Percentiles rank a stretch among this genome's conserved stretches.
phyloP scores from a whole-genome alignment of 23 tunicate species.

The Ascidia mentula region DNA sequence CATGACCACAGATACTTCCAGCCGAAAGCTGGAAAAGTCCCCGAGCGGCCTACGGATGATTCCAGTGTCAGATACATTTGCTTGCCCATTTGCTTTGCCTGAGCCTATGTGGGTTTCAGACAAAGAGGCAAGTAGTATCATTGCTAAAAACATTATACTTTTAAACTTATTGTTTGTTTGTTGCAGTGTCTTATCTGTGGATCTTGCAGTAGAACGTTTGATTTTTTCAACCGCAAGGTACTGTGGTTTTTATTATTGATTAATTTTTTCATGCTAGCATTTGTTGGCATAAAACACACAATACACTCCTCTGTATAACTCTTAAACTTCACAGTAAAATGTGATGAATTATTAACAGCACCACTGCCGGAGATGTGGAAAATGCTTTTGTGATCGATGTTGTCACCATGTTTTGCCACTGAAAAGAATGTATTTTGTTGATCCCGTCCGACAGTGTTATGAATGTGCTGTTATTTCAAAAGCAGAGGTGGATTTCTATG shows the following conservation, averaged over 20 bases:
- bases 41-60: slow-evolving; percentile 83
- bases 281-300: not conserved
- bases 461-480: slow-evolving; percentile 89
- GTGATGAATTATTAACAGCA: too few relatives aligned
- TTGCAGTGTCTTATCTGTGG: slow-evolving; percentile 38
- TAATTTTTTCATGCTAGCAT: not conserved
- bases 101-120: slow-evolving; percentile 93
- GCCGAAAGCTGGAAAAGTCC: slow-evolving; percentile 60
- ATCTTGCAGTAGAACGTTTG: slow-evolving; percentile 65
- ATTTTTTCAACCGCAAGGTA: slow-evolving; percentile 84
- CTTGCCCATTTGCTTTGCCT: slow-evolving; percentile 76
- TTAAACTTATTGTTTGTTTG: not conserved
- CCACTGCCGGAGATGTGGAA: slow-evolving; percentile 92
- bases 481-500: slow-evolving; percentile 72
- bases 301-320: too few relatives aligned
- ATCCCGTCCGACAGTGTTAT: slow-evolving; percentile 89
- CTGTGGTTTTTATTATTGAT: not conserved
- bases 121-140: slow-evolving; percentile 39
- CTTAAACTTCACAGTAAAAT: too few relatives aligned
- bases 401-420: slow-evolving; percentile 45
- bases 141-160: too few relatives aligned
- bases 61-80: slow-evolving; percentile 65
- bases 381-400: slow-evolving; percentile 77
- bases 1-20: too few relatives aligned
- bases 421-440: slow-evolving; percentile 85